A percentile compares a stretch with the other conserved stretches of the same genome.
These are phyloP conservation scores for Ciconia nigra DNA, from an alignment of 2,797 vertebrate species.

Conservation along the genomic window DNA sequence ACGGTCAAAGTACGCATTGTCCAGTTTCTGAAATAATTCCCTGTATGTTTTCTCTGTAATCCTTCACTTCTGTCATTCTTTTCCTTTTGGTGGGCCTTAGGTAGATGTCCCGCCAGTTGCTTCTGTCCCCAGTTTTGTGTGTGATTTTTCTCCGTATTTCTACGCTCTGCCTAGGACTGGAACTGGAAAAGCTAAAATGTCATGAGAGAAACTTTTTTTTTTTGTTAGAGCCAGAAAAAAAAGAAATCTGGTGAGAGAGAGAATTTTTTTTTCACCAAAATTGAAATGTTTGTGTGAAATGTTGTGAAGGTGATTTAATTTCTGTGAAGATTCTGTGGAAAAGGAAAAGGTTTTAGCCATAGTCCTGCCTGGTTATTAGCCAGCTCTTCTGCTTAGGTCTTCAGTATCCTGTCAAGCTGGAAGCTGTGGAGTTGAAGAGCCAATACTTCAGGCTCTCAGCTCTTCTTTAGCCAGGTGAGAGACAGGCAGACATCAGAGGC, in stretches of 20 bases:
- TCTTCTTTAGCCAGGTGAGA: not conserved
- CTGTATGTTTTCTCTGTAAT: not conserved
- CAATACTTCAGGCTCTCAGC: not conserved
- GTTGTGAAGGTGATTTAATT: not conserved
- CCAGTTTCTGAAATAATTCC: not conserved
- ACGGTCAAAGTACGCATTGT: rapidly evolving
- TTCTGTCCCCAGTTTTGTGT: not conserved
- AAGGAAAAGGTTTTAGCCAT: not conserved
- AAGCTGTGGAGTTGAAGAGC: not conserved
- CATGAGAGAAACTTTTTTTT: not conserved
- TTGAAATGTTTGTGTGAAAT: not conserved
- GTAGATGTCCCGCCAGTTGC: not conserved
- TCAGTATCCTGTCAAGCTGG: not conserved
- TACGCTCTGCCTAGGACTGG: not conserved
- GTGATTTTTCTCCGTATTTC: not conserved
- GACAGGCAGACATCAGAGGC: not conserved
- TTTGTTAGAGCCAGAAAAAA: not conserved
- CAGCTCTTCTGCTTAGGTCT: not conserved
- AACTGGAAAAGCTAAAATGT: not conserved
- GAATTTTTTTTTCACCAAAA: not conserved
- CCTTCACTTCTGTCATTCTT: not conserved
- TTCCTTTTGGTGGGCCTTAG: not conserved
- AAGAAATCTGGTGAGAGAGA: not conserved
- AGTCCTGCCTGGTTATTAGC: not conserved
- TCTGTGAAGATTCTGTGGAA: not conserved